Conservation (phyloP, 2,888 invertebrate genomes). For the Agonopterix alstromeriana region DNA sequence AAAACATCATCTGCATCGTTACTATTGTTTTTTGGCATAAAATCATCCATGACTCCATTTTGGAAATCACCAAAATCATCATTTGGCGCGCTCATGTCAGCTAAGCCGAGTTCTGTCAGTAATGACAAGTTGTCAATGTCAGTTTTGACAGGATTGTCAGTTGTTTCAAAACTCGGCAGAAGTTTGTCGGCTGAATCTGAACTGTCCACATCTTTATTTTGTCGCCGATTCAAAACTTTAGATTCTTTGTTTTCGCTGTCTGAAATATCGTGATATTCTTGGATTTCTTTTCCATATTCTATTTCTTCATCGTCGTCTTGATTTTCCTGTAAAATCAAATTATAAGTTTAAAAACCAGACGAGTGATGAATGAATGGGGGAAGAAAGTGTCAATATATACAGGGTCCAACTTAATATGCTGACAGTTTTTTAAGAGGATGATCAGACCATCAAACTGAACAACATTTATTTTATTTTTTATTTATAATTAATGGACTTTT, state of each 20-base stretch:
- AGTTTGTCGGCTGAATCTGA: constrained; percentile 52
- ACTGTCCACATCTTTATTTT: constrained; percentile 50
- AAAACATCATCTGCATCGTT: constrained; percentile 54
- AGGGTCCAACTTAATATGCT: too few species aligned
- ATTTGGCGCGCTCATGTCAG: constrained; percentile 51
- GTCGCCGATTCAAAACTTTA: constrained; percentile 49
- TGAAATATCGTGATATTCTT: constrained; percentile 62
- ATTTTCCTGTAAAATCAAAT: constrained; percentile 39
- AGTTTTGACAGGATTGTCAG: constrained; percentile 21
- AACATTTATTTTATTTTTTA: too few species aligned
- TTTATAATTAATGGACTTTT: too few species aligned
- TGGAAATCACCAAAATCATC: constrained; percentile 67
- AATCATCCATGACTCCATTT: constrained; percentile 50
- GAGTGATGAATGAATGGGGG: too few species aligned
- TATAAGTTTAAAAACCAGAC: not conserved
- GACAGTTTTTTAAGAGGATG: too few species aligned
- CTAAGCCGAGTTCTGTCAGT: constrained; percentile 75
- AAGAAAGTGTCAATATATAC: too few species aligned
- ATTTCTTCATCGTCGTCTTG: constrained; percentile 77
- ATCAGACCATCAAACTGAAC: too few species aligned
- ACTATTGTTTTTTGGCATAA: constrained; percentile 30
- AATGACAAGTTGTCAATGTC: constrained; percentile 57
- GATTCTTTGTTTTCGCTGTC: constrained; percentile 55
- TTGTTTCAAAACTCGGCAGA: constrained; percentile 46
- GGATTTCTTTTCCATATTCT: constrained; percentile 64